Evolutionary conservation across 2,113 vertebrate genomes (phyloP).

Genomic region (Theristicus caerulescens): DNA sequence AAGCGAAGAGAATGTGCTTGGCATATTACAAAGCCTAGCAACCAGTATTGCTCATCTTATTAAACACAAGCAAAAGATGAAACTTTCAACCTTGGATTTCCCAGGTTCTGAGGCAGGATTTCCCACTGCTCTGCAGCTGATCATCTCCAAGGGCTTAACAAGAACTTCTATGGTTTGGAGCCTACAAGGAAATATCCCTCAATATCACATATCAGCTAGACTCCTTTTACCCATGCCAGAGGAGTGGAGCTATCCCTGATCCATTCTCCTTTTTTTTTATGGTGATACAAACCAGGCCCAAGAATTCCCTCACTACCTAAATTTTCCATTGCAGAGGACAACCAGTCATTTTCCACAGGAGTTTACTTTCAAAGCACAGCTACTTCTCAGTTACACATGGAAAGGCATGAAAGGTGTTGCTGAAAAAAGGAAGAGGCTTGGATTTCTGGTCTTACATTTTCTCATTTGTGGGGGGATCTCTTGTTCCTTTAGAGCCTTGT

Average conservation of each 20-base stretch:
- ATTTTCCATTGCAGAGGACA: slow-evolving; percentile 8
- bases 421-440: neutral
- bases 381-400: neutral
- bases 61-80: neutral
- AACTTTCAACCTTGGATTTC: neutral
- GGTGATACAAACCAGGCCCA: slow-evolving; percentile 57
- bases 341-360: neutral
- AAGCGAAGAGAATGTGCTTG: neutral
- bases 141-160: slow-evolving; percentile 43
- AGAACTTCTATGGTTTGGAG: slow-evolving; percentile 36
- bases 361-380: neutral
- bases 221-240: neutral
- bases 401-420: neutral
- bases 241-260: neutral
- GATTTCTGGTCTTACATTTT: neutral
- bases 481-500: neutral
- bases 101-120: neutral
- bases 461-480: neutral
- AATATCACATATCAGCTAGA: slow-evolving; percentile 35
- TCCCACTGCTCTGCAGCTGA: slow-evolving; percentile 29
- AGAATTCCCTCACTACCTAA: neutral
- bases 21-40: neutral
- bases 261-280: neutral
- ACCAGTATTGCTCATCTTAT: neutral
- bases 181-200: neutral